Evolutionary conservation across 2,113 vertebrate genomes (phyloP).

Genomic region (Melozone crissalis): DNA sequence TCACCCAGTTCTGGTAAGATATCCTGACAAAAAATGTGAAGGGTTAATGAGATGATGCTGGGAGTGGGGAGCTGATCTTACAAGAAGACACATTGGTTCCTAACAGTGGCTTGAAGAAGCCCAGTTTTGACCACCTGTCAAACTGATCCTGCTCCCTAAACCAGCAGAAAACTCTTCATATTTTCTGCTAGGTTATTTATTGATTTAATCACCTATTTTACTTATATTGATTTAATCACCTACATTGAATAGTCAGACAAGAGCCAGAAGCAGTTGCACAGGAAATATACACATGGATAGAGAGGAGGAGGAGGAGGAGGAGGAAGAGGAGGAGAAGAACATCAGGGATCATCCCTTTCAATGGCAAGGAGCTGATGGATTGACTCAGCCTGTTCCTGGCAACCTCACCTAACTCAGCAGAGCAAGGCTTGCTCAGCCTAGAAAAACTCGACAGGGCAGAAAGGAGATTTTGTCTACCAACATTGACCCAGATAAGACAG

Average conservation of each 20-base stretch:
- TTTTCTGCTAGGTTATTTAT: neutral
- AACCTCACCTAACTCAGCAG: neutral
- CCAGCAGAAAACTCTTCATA: neutral
- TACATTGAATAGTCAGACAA: neutral
- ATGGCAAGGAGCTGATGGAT: neutral
- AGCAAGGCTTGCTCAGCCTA: neutral
- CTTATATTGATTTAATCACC: neutral
- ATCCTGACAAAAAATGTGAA: neutral
- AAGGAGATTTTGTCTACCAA: neutral
- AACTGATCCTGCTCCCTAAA: neutral
- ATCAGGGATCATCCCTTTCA: neutral
- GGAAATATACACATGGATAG: neutral
- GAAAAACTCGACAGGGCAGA: neutral
- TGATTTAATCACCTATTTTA: neutral
- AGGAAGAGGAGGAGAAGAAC: neutral
- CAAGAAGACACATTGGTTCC: neutral
- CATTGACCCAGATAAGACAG: neutral
- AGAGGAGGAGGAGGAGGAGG: neutral
- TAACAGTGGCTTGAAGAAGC: neutral
- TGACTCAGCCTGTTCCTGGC: neutral
- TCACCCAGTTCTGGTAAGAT: neutral
- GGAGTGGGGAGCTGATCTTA: neutral
- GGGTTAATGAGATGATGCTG: neutral
- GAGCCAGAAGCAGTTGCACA: neutral
- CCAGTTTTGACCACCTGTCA: neutral